Conservation (phyloP, 2,113 vertebrate species). For the Paramisgurnus dabryanus region DNA sequence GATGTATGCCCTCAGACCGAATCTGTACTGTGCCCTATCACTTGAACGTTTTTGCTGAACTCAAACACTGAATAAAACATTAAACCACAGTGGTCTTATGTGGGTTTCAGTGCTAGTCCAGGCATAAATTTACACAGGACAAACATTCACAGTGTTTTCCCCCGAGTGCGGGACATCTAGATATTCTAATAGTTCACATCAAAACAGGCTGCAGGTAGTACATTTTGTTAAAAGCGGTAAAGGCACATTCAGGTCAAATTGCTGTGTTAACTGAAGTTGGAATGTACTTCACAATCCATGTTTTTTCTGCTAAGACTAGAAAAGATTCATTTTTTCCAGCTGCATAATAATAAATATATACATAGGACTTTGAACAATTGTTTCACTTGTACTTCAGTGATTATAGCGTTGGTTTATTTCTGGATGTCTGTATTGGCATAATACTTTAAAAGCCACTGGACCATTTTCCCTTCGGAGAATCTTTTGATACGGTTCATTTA, state of each 20-base stretch:
- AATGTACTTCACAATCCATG: not conserved
- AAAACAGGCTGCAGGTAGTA: not conserved
- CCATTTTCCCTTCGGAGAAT: too few species aligned
- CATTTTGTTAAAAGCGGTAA: not conserved
- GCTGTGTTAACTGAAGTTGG: not conserved
- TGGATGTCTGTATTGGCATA: too few species aligned
- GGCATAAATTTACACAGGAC: constrained; percentile 10
- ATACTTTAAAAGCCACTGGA: too few species aligned
- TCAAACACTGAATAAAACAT: constrained; percentile 21
- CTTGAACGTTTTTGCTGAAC: constrained; percentile 24
- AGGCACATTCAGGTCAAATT: constrained; percentile 4
- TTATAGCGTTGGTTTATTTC: too few species aligned
- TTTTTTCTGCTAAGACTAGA: not conserved
- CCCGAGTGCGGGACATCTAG: not conserved
- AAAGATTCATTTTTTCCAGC: not conserved
- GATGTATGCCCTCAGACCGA: not conserved
- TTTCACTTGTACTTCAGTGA: too few species aligned
- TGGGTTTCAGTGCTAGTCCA: constrained; percentile 5
- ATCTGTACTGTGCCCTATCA: constrained; percentile 1
- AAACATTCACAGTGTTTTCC: constrained; percentile 9
- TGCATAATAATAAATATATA: not conserved
- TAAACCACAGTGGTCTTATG: constrained; percentile 5
- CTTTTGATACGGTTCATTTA: too few species aligned
- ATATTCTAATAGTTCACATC: constrained; percentile 11
- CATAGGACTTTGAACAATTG: too few species aligned